These are phyloP conservation scores for Drosophila persimilis DNA, from an alignment of 1,140 invertebrate genomes.

Conservation along the genomic window DNA sequence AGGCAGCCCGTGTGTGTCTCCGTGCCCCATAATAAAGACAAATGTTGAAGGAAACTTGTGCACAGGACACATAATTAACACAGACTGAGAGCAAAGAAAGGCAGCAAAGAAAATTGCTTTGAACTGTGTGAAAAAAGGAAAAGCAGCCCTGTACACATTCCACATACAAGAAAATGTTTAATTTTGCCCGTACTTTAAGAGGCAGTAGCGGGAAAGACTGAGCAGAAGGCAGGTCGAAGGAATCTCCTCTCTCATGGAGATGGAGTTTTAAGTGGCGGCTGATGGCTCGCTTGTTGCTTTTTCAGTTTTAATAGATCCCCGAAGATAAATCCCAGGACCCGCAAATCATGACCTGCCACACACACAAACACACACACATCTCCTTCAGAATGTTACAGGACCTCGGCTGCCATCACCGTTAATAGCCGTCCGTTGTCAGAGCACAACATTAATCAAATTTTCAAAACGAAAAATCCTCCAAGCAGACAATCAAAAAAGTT, in stretches of 20 bases:
- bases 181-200: too few relatives aligned
- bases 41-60: constrained; percentile 63
- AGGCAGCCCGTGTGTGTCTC: too few relatives aligned
- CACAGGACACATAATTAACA: constrained; percentile 59
- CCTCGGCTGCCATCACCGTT: constrained; percentile 32
- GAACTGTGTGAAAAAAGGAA: constrained; percentile 37
- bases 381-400: constrained; percentile 10
- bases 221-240: too few relatives aligned
- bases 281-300: constrained; percentile 43
- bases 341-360: constrained; percentile 46
- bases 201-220: too few relatives aligned
- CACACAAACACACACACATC: background rate
- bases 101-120: constrained; percentile 47
- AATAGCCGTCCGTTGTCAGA: constrained; percentile 54
- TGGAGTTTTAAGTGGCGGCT: constrained; percentile 48
- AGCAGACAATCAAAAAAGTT: constrained; percentile 52
- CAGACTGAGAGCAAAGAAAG: constrained; percentile 2
- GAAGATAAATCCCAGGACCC: constrained; percentile 50
- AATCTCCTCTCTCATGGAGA: constrained; percentile 6
- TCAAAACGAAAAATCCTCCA: constrained; percentile 47
- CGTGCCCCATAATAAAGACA: constrained; percentile 68
- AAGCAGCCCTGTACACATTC: too few relatives aligned
- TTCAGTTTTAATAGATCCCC: constrained; percentile 41
- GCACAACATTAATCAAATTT: constrained; percentile 57
- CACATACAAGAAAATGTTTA: too few relatives aligned